Conservation (phyloP, 2,888 invertebrate genomes). For the Tenthredo amoena region DNA sequence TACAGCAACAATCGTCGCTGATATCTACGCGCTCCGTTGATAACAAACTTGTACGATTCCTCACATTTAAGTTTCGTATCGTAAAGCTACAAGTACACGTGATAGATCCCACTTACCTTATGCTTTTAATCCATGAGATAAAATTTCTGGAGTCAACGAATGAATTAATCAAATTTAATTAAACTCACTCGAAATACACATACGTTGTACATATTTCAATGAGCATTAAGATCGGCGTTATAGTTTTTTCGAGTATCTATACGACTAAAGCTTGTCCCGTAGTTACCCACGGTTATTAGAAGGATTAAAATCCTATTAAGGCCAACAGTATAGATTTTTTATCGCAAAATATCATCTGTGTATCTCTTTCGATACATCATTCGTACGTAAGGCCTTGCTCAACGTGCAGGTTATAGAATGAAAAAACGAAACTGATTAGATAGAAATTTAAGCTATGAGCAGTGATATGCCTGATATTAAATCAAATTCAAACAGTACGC, state of each 20-base stretch:
- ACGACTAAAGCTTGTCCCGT: neutral
- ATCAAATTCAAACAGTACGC: conserved; percentile 16
- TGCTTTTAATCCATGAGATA: neutral
- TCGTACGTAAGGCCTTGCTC: conserved; percentile 11
- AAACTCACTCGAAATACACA: neutral
- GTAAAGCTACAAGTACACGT: neutral
- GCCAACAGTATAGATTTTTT: conserved; percentile 43
- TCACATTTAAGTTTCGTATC: neutral
- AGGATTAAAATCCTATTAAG: conserved; percentile 44
- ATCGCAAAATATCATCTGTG: conserved; percentile 25
- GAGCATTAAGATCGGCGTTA: neutral
- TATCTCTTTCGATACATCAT: conserved; percentile 20
- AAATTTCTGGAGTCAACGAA: neutral
- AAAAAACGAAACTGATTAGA: conserved; percentile 9
- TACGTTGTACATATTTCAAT: neutral
- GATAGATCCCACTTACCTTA: neutral
- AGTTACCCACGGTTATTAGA: conserved; percentile 19
- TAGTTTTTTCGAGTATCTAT: neutral
- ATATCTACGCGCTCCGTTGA: conserved; percentile 23
- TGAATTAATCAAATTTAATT: neutral
- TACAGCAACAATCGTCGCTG: neutral
- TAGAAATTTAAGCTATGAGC: neutral
- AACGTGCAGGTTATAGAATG: conserved; percentile 1
- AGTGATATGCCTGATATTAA: conserved; percentile 7
- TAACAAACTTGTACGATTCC: conserved; percentile 13